Base-by-base conservation (phyloP, 1,140 invertebrate species). In the Musca domestica region DNA sequence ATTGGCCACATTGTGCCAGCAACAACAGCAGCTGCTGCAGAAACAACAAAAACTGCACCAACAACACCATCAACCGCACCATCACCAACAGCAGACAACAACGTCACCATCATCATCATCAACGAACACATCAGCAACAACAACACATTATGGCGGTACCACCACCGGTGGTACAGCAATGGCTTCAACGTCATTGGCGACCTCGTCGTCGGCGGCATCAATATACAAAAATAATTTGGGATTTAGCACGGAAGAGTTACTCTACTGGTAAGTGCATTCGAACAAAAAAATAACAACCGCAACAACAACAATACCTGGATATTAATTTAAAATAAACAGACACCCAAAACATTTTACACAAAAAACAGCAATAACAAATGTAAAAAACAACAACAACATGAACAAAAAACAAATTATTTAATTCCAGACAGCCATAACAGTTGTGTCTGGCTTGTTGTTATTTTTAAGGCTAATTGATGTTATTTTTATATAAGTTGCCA, bases 241-340 rank as follows among this genome's bases (percentile, higher is more conserved):
- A 30, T 92, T 91, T 76, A 87, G 86, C 69, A 84, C 87, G 48
- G 89, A 91, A 81, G 91, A 95, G 76, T 86, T 95, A 71, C 88
- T 95, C 73, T 89, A 88, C 76, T 95, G 93, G 94, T 95, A 84
- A 87, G 86, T 66, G 25, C 25, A 54, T 1, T 49, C 0, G 0
- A 54, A 30, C 65, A 65, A 49, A 25, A 17, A 22, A 17, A 20
- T 58, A n/a, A 23, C 23, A 19, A 3, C 9, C 2, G 19, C 27
- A 30, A 30, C 27, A 30, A 9, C 27, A 30, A 30, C 9, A 30
- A 30, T 30, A 30, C 2, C 6, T 41, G 34, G 34, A 41, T 41
- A 9, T 41, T 41, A 41, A 41, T 41, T 41, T 41, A 41, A 41
- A 41, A 41, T 41, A 41, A 41, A 9, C 34, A 41, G 25, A 15